Percentiles rank a stretch among this genome's conserved stretches.
These are phyloP conservation scores for Gymnoscelis rufifasciata DNA, from an alignment of 2,888 invertebrate species.

Conservation along the genomic window DNA sequence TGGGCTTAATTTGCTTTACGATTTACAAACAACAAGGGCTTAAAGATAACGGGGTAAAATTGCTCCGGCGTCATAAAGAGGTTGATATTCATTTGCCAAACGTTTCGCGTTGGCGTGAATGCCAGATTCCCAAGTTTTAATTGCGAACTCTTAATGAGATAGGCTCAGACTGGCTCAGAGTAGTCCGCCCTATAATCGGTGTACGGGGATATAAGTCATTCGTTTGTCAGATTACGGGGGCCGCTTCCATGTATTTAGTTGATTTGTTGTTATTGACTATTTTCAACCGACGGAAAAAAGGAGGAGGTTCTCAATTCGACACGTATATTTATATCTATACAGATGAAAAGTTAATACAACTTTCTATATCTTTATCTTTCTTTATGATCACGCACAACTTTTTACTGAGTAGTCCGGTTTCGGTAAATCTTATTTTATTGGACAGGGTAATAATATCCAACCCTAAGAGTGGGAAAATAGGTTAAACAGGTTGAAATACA, in stretches of 20 bases:
- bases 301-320: too few species aligned
- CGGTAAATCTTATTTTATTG: too few species aligned
- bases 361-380: too few species aligned
- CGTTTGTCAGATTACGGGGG: constrained; percentile 6
- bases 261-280: not conserved
- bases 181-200: constrained; percentile 14
- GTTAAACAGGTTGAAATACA: too few species aligned
- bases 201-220: constrained; percentile 12
- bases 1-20: constrained; percentile 7
- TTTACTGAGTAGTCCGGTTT: too few species aligned
- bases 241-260: not conserved
- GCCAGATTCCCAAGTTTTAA: constrained; percentile 66
- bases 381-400: too few species aligned
- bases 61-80: constrained; percentile 32
- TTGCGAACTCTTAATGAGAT: constrained; percentile 68
- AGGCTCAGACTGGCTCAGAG: constrained; percentile 47
- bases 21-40: constrained; percentile 34
- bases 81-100: constrained; percentile 54
- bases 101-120: constrained; percentile 46
- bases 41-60: constrained; percentile 32
- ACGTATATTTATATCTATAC: too few species aligned
- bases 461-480: too few species aligned
- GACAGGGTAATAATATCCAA: too few species aligned
- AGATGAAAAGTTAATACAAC: too few species aligned
- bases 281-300: too few species aligned